A percentile compares a stretch with the other conserved stretches of the same genome.
Evolutionary conservation across 2,797 vertebrate genomes (phyloP).

Genomic region (Aplochiton taeniatus): DNA sequence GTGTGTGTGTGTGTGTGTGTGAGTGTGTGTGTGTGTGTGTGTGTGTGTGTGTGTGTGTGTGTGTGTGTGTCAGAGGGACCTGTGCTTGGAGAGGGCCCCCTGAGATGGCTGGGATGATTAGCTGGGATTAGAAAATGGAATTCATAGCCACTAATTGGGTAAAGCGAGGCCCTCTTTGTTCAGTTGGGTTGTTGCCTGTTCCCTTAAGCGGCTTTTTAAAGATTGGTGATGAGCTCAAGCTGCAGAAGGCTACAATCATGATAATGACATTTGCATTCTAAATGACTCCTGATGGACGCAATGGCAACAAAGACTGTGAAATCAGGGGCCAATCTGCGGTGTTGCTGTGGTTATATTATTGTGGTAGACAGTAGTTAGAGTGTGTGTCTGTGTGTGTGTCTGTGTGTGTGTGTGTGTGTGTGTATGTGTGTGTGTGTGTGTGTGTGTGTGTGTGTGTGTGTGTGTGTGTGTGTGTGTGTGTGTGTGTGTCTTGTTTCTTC

Average conservation of each 20-base stretch:
- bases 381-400: not conserved
- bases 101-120: conserved; percentile 22
- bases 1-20: conserved; percentile 61
- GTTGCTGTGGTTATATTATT: conserved; percentile 30
- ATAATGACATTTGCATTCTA: conserved; percentile 55
- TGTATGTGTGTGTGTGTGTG: conserved; percentile 20
- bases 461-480: not conserved
- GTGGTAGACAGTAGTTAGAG: not conserved
- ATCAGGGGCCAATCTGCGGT: conserved; percentile 21
- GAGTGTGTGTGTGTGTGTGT: conserved; percentile 52
- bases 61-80: conserved; percentile 39
- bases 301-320: conserved; percentile 25
- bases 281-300: conserved; percentile 49
- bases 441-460: conserved; percentile 4
- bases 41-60: conserved; percentile 65
- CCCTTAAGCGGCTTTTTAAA: conserved; percentile 35
- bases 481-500: too few species aligned
- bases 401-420: not conserved
- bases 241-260: conserved; percentile 35
- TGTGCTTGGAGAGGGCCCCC: conserved; percentile 75
- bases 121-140: not conserved
- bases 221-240: conserved; percentile 48
- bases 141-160: too few species aligned
- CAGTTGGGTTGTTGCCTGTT: not conserved
- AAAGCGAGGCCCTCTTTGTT: too few species aligned